phyloP scores from a whole-genome alignment of 2,113 vertebrate species.

The Columbina picui region DNA sequence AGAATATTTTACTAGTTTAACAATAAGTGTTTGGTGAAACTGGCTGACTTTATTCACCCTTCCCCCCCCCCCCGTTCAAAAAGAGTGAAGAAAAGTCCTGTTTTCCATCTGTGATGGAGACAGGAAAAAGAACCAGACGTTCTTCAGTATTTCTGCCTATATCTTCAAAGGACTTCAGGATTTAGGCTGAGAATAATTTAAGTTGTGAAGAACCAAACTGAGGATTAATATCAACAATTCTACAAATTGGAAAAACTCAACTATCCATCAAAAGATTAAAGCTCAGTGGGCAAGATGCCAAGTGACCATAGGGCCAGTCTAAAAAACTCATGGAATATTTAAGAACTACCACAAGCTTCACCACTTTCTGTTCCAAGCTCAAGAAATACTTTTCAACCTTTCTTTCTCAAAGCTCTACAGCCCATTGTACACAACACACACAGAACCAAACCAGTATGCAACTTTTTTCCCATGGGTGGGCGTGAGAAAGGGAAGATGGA shows the following conservation, averaged over 20 bases:
- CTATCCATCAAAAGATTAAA: neutral
- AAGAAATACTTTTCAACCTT: neutral
- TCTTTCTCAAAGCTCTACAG: neutral
- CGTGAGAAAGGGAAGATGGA: neutral
- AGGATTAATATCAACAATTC: neutral
- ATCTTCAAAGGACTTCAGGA: neutral
- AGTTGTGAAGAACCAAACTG: neutral
- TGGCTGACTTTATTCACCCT: neutral
- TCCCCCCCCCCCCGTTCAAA: neutral
- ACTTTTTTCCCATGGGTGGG: neutral
- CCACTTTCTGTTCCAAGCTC: neutral
- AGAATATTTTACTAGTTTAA: neutral
- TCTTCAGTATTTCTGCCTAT: neutral
- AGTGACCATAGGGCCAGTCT: neutral
- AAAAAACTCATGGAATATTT: neutral
- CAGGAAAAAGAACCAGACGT: neutral
- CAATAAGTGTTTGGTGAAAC: neutral
- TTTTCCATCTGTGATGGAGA: neutral
- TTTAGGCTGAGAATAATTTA: neutral
- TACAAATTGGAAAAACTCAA: neutral
- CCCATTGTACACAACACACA: neutral
- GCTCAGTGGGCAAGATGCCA: neutral
- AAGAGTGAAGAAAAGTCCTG: neutral
- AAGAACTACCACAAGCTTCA: neutral
- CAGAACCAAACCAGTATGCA: neutral